Evolutionary conservation across 2,888 invertebrate genomes (phyloP).

Genomic region (Branchipolynoe longqiensis): DNA sequence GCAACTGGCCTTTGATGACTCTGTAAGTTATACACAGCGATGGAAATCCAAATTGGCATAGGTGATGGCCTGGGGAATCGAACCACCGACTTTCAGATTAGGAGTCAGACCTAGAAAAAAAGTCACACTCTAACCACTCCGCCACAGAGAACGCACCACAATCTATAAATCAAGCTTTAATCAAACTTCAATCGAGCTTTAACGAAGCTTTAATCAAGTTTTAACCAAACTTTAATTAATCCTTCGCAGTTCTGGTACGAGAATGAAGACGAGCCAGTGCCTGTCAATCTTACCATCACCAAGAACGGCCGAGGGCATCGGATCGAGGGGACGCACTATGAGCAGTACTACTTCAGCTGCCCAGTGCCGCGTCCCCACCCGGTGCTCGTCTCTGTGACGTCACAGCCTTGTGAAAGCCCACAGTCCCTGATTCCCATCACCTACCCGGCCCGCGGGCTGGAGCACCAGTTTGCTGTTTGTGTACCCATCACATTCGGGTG

Average conservation of each 20-base stretch:
- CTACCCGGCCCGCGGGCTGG: slow-evolving; percentile 8
- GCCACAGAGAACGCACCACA: too few species aligned
- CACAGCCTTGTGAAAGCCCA: slow-evolving; percentile 36
- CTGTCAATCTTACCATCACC: slow-evolving; percentile 27
- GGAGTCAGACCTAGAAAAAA: too few species aligned
- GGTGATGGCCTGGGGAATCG: too few species aligned
- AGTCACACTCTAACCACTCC: too few species aligned
- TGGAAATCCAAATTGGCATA: too few species aligned
- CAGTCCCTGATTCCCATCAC: slow-evolving; percentile 52
- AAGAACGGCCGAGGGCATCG: slow-evolving; percentile 62
- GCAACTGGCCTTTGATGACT: too few species aligned
- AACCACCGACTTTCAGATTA: too few species aligned
- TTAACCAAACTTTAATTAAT: too few species aligned
- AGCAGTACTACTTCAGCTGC: slow-evolving; percentile 64
- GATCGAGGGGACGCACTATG: slow-evolving; percentile 40
- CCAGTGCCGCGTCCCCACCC: slow-evolving; percentile 28
- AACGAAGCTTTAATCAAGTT: too few species aligned
- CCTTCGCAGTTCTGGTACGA: slow-evolving; percentile 61
- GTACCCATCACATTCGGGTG: slow-evolving; percentile 62
- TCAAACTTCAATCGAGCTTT: too few species aligned
- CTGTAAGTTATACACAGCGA: too few species aligned
- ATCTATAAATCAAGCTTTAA: too few species aligned
- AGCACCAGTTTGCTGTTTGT: slow-evolving; percentile 61
- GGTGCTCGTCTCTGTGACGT: slow-evolving; percentile 57
- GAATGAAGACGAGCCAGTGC: slow-evolving; percentile 47